Conservation (phyloP, 2,888 invertebrate species). For the Homarus gammarus region DNA sequence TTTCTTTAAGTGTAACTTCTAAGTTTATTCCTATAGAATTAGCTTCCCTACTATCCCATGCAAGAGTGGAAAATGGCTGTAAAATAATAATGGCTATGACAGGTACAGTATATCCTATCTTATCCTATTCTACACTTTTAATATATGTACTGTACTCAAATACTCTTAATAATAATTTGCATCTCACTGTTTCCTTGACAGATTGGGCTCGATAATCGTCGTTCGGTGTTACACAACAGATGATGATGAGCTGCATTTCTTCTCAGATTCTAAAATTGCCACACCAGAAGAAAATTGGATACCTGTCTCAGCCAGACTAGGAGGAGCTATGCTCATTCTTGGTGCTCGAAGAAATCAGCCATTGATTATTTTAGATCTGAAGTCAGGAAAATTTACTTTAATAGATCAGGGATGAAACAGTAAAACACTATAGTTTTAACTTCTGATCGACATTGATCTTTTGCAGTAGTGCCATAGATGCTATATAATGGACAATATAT, state of each 20-base stretch:
- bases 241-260: constrained; percentile 42
- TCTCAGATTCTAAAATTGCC: constrained; percentile 55
- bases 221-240: constrained; percentile 63
- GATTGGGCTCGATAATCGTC: constrained; percentile 31
- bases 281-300: constrained; percentile 56
- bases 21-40: no score
- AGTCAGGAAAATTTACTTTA: constrained; percentile 55
- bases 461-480: no score
- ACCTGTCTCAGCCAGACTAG: constrained; percentile 50
- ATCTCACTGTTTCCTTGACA: constrained; percentile 20
- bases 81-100: background rate
- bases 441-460: no score
- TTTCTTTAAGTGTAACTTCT: no score
- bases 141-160: background rate
- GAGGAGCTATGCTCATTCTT: constrained; percentile 54
- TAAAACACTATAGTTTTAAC: no score
- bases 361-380: constrained; percentile 58
- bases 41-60: no score
- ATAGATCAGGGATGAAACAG: constrained; percentile 28
- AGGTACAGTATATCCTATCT: background rate
- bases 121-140: no score
- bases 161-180: background rate
- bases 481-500: no score
- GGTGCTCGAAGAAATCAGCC: constrained; percentile 62
- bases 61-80: no score